A percentile compares a stretch with the other conserved stretches of the same genome.
phyloP scores from a whole-genome alignment of 2,888 invertebrate species.

The Ischnura elegans region DNA sequence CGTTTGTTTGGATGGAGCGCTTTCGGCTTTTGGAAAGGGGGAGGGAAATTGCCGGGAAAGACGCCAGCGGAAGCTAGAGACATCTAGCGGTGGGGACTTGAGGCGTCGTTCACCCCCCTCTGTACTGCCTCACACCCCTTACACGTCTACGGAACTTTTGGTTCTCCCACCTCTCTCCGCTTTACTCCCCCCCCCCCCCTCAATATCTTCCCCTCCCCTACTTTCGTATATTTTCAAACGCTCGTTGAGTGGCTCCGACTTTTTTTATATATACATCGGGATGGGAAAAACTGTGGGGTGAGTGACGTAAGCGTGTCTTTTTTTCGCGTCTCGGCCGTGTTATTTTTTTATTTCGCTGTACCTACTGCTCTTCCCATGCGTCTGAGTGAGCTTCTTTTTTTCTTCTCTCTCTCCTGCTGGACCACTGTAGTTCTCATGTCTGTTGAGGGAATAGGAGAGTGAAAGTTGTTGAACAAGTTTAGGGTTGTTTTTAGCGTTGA shows the following conservation, averaged over 20 bases:
- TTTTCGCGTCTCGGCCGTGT: slow-evolving; percentile 63
- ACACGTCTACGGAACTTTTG: neutral
- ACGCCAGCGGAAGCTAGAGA: slow-evolving; percentile 65
- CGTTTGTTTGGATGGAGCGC: slow-evolving; percentile 51
- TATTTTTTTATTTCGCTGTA: slow-evolving; percentile 67
- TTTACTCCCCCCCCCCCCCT: neutral
- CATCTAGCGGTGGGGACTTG: slow-evolving; percentile 59
- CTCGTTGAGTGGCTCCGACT: slow-evolving; percentile 44
- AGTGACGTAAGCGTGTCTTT: slow-evolving; percentile 68
- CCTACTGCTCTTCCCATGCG: slow-evolving; percentile 45
- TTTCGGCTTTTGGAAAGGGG: neutral
- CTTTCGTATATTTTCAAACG: slow-evolving; percentile 21
- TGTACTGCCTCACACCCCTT: neutral
- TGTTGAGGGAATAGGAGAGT: neutral
- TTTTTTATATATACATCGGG: neutral
- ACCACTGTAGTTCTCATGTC: neutral
- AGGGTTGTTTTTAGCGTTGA: slow-evolving; percentile 60
- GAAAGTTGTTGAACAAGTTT: slow-evolving; percentile 62
- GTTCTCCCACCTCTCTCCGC: neutral
- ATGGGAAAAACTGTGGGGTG: slow-evolving; percentile 56
- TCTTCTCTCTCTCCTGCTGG: too few relatives aligned
- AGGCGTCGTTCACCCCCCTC: neutral
- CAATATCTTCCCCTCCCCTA: too few relatives aligned
- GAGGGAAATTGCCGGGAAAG: slow-evolving; percentile 44
- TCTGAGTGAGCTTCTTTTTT: slow-evolving; percentile 37